Evolutionary conservation across 2,113 vertebrate genomes (phyloP).

Genomic region (Sphyrna mokarran): DNA sequence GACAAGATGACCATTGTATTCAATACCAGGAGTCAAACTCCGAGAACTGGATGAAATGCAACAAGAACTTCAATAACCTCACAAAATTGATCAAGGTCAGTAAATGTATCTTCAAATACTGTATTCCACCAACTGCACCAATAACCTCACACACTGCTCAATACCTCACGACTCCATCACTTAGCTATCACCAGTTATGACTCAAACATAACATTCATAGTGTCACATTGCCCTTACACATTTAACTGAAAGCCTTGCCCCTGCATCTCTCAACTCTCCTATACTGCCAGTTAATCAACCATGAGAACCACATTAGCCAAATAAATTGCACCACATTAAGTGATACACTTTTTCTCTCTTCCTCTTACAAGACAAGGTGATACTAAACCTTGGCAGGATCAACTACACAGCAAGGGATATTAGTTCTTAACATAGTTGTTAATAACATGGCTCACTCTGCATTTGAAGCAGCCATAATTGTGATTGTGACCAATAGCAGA

Average conservation of each 20-base stretch:
- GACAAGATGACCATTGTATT: background rate
- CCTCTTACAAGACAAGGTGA: background rate
- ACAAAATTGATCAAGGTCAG: background rate
- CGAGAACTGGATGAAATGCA: background rate
- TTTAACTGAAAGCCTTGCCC: background rate
- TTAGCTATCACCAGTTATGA: background rate
- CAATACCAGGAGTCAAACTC: background rate
- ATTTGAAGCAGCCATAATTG: background rate
- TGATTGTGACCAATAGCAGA: background rate
- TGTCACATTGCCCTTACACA: background rate
- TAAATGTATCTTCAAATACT: background rate
- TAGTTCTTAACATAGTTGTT: too few relatives aligned
- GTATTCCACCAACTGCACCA: background rate
- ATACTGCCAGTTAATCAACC: background rate
- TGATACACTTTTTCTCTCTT: background rate
- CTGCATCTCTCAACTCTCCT: background rate
- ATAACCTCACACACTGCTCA: background rate
- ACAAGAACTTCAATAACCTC: background rate
- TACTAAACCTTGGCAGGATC: background rate
- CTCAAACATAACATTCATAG: background rate
- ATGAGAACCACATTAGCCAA: background rate
- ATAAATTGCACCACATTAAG: background rate
- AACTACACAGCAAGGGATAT: background rate
- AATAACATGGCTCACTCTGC: background rate
- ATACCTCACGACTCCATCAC: background rate